Conservation (phyloP, 2,888 invertebrate genomes). For the Drosophila putrida region DNA sequence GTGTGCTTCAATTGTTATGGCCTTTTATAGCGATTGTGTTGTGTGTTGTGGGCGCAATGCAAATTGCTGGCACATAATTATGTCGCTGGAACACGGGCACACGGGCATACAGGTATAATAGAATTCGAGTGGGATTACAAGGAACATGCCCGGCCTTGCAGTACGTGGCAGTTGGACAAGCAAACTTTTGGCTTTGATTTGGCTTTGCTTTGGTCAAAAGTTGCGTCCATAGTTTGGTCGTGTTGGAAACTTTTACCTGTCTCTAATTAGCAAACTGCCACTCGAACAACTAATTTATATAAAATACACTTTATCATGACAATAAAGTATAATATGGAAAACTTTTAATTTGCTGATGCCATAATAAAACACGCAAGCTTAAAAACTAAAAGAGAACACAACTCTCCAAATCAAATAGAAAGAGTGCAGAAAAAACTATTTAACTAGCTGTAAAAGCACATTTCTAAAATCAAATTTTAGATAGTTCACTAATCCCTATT, state of each 20-base stretch:
- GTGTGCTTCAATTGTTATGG: constrained; percentile 66
- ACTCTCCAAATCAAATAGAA: constrained; percentile 3
- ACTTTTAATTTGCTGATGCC: constrained; percentile 70
- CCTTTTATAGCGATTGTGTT: constrained; percentile 63
- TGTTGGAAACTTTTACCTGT: constrained; percentile 54
- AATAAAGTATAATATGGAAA: constrained; percentile 48
- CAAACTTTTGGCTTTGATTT: constrained; percentile 34
- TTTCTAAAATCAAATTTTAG: background rate
- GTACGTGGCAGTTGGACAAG: constrained; percentile 16
- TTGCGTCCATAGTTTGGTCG: constrained; percentile 17
- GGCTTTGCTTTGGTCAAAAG: constrained; percentile 29
- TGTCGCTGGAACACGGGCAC: constrained; percentile 56
- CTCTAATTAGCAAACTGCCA: constrained; percentile 70
- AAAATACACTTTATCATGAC: constrained; percentile 52
- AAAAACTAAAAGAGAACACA: background rate
- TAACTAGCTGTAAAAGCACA: constrained; percentile 7
- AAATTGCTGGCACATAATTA: constrained; percentile 79
- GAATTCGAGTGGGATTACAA: constrained; percentile 46
- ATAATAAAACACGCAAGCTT: constrained; percentile 47
- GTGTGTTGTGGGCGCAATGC: constrained; percentile 64
- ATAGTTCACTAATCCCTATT: background rate
- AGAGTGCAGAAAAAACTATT: background rate
- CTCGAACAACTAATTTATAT: constrained; percentile 60
- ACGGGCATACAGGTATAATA: constrained; percentile 47
- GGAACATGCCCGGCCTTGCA: background rate